Conservation (phyloP, 2,797 vertebrate genomes). For the Pachyuromys duprasi region DNA sequence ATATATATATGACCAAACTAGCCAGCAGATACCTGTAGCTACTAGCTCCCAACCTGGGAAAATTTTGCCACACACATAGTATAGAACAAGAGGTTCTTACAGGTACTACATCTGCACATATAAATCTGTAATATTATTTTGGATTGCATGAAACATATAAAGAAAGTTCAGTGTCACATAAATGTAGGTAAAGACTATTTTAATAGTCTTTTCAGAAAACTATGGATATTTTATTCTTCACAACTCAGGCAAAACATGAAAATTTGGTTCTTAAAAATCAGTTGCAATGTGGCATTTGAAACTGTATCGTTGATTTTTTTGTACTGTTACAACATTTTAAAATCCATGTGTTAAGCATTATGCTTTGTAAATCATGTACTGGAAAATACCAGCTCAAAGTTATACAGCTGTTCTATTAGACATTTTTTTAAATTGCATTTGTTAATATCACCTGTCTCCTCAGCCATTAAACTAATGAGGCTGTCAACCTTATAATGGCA, state of each 20-base stretch:
- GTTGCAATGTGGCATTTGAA: background rate
- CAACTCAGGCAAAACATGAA: background rate
- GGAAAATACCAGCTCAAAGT: background rate
- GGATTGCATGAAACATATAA: background rate
- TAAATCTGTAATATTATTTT: background rate
- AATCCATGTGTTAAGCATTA: background rate
- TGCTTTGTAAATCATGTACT: background rate
- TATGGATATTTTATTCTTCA: constrained; percentile 13
- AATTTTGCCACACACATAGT: background rate
- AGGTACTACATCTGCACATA: background rate
- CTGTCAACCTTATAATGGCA: constrained; percentile 2
- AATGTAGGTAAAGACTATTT: background rate
- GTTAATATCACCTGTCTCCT: background rate
- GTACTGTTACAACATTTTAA: constrained; percentile 8
- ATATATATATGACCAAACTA: background rate
- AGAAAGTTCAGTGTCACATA: constrained; percentile 3
- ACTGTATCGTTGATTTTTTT: background rate
- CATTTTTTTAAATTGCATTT: background rate
- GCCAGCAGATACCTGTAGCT: background rate
- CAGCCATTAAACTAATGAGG: background rate
- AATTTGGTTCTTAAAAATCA: constrained; percentile 26
- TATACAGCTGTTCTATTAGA: constrained; percentile 9
- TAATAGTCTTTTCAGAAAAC: constrained; percentile 7
- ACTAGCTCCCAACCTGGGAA: background rate
- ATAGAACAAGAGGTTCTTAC: background rate